Percentiles rank a stretch among this genome's conserved stretches.
Conservation (phyloP, 2,888 invertebrate species). For the Oscheius sp. region DNA sequence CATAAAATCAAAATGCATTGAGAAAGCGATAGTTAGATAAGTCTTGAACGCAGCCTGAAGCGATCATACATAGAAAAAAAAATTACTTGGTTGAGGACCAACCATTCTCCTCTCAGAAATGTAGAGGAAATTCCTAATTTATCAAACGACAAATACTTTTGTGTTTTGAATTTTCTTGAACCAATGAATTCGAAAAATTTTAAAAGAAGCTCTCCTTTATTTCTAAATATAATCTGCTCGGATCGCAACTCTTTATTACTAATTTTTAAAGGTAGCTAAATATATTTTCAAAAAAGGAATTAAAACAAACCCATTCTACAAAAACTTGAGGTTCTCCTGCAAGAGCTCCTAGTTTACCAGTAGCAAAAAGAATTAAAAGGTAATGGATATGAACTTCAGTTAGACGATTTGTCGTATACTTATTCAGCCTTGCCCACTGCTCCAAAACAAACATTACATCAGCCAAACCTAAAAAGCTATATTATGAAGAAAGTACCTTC, state of each 20-base stretch:
- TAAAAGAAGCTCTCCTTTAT: constrained; percentile 11
- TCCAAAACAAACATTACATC: constrained; percentile 13
- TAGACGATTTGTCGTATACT: not conserved
- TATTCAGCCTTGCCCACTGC: constrained; percentile 35
- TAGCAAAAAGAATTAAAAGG: constrained; percentile 43
- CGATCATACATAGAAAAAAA: not conserved
- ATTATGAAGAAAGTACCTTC: not conserved
- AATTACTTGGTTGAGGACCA: constrained; percentile 34
- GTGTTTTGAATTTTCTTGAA: constrained; percentile 40
- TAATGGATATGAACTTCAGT: constrained; percentile 34
- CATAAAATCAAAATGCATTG: constrained; percentile 47
- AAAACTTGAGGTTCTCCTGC: not conserved
- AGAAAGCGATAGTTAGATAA: constrained; percentile 49
- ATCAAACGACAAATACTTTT: constrained; percentile 34
- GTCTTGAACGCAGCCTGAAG: constrained; percentile 30
- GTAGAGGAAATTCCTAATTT: constrained; percentile 34
- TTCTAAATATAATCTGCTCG: not conserved
- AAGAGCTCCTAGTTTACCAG: constrained; percentile 10
- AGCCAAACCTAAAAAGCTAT: constrained; percentile 27
- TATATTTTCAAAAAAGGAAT: not conserved
- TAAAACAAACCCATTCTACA: not conserved
- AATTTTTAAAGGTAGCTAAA: not conserved
- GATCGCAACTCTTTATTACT: not conserved
- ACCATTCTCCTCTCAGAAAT: constrained; percentile 47
- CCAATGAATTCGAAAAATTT: constrained; percentile 44